Percentiles rank a stretch among this genome's conserved stretches.
These are phyloP conservation scores for Lepidotrigona ventralis DNA, from an alignment of 1,140 invertebrate species.

Conservation along the genomic window DNA sequence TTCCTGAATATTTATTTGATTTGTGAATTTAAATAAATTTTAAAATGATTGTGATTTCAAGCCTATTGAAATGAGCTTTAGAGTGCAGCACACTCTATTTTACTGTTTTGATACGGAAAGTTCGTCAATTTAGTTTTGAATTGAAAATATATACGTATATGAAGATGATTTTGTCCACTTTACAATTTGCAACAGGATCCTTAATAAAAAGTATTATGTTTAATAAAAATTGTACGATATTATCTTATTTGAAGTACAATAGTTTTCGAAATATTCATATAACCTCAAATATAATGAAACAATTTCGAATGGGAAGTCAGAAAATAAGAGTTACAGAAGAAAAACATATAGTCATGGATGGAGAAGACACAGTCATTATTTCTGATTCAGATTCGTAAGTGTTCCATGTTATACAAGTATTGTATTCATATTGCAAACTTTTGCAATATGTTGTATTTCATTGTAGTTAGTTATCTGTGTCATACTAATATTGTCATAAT, in stretches of 20 bases:
- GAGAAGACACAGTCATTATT: background rate
- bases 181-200: background rate
- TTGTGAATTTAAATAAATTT: background rate
- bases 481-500: background rate
- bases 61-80: background rate
- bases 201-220: background rate
- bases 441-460: background rate
- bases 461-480: background rate
- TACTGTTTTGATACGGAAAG: background rate
- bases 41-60: background rate
- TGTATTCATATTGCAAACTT: no score
- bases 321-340: background rate
- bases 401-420: background rate
- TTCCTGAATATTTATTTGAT: background rate
- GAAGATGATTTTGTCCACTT: conserved; percentile 6
- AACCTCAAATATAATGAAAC: conserved; percentile 17
- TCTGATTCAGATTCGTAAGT: rapidly evolving
- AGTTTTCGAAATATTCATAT: conserved; percentile 7
- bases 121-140: background rate
- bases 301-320: background rate
- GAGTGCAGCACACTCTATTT: background rate
- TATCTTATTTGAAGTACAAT: background rate
- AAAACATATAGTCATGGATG: background rate
- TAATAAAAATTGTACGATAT: background rate
- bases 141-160: background rate